phyloP scores from a whole-genome alignment of 2,888 invertebrate species.

The Ophion ellenae region DNA sequence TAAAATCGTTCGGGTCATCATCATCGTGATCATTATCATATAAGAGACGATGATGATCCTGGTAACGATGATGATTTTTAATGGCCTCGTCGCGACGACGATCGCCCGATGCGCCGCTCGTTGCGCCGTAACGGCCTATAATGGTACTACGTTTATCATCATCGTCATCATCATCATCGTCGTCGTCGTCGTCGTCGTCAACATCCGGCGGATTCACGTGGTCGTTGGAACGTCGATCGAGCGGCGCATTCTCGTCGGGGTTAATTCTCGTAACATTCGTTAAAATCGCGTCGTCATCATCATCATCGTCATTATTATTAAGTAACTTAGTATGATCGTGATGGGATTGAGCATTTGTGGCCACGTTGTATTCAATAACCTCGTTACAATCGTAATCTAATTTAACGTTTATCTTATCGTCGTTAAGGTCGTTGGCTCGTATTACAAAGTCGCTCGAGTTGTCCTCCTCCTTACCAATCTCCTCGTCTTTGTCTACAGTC shows the following conservation, averaged over 20 bases:
- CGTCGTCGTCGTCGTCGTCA: slow-evolving; percentile 66
- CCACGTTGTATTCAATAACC: slow-evolving; percentile 68
- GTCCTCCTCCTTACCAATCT: neutral
- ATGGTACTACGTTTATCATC: slow-evolving; percentile 6
- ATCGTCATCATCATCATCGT: slow-evolving; percentile 11
- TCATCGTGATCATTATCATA: neutral
- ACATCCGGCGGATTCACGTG: slow-evolving; percentile 76
- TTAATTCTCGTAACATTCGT: slow-evolving; percentile 53
- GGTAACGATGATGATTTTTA: slow-evolving; percentile 13
- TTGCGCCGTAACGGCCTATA: neutral
- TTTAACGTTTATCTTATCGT: slow-evolving; percentile 8
- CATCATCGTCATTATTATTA: slow-evolving; percentile 50
- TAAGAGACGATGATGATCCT: slow-evolving; percentile 1
- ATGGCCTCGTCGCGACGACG: slow-evolving; percentile 9
- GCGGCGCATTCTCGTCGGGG: slow-evolving; percentile 33
- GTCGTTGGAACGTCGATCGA: slow-evolving; percentile 44
- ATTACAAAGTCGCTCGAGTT: slow-evolving; percentile 2
- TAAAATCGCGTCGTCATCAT: slow-evolving; percentile 45
- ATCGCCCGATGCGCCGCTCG: neutral
- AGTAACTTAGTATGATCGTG: slow-evolving; percentile 69
- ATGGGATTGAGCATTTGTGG: slow-evolving; percentile 81
- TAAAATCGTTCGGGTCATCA: slow-evolving; percentile 41
- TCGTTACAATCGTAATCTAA: slow-evolving; percentile 31
- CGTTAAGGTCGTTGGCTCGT: slow-evolving; percentile 10
- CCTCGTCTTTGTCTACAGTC: slow-evolving; percentile 16